Conservation (phyloP, 2,797 vertebrate genomes). For the Florisuga fusca region DNA sequence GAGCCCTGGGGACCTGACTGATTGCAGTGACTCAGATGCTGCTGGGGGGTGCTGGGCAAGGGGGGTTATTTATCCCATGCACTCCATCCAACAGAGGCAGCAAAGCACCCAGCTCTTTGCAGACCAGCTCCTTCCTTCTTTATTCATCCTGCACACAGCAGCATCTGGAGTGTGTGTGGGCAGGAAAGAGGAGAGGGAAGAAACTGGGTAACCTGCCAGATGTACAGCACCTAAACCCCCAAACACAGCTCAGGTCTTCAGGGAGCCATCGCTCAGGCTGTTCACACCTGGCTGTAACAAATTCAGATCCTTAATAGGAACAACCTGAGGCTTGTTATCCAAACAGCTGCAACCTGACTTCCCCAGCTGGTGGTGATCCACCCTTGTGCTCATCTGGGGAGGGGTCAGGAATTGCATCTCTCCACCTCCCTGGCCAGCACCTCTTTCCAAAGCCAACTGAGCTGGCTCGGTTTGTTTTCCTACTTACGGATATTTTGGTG, state of each 20-base stretch:
- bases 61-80: constrained; percentile 26
- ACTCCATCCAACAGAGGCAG: not conserved
- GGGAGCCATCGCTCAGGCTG: not conserved
- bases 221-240: not conserved
- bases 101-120: not conserved
- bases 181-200: not conserved
- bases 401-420: not conserved
- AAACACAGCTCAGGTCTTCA: not conserved
- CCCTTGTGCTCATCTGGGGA: not conserved
- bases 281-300: not conserved
- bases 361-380: fast-evolving
- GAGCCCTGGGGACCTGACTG: not conserved
- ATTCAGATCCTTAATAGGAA: not conserved
- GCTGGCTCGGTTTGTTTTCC: not conserved
- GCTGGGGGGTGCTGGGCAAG: not conserved
- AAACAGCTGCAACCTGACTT: fast-evolving
- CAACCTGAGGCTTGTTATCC: not conserved
- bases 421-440: not conserved
- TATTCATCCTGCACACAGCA: not conserved
- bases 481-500: constrained; percentile 96
- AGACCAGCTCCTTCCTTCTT: not conserved
- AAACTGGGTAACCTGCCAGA: not conserved
- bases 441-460: not conserved
- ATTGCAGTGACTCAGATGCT: not conserved
- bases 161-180: not conserved